Evolutionary conservation across 1,140 invertebrate genomes (phyloP), one percentile per base, ranked within the genome.

Genomic region (Tetragonula clypearis): DNA sequence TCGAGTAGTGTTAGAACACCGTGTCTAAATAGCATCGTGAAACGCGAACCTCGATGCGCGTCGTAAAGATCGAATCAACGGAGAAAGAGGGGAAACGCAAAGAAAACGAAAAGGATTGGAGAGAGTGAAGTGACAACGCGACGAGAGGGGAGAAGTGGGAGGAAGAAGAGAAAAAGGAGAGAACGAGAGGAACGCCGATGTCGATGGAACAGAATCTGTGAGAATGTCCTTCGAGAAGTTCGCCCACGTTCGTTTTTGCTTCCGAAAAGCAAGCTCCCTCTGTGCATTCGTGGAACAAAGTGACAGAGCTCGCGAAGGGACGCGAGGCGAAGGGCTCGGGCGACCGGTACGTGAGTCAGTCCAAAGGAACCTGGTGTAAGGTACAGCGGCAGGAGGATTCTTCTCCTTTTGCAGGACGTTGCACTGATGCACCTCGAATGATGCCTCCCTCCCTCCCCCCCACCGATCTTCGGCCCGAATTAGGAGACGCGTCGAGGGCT

Each of bases 321-420:
- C 41, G 66, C 41, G 66, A 84, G 77, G 83, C 79, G 76, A 56
- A 79, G 53, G 79, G 66, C 79, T 76, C 65, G 79, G 84, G 80
- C 79, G 90, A 92, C 92, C 91, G 92, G 92, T 92, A 91, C 87
- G 86, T 92, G 92, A 92, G 92, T 92, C 90, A 92, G 91, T 88
- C 73, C 86, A 79, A 87, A 89, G 87, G 89, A 91, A 91, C 89
- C 90, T 87, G 85, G 85, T 62, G 85, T 73, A 87, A 86, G 84
- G 86, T 87, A 84, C 85, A 78, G 76, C 82, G 76, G 60, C 55
- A 73, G 72, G 66, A 78, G 87, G 91, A 88, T 84, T 88, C 87
- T 82, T 91, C 87, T 82, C 91, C 87, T 81, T 91, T 88, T 73
- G 60, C 88, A 88, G 88, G 86, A 90, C 86, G 78, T 89, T 89